Base-by-base conservation (phyloP, 2,888 invertebrate species). In the Ischnus inquisitorius region DNA sequence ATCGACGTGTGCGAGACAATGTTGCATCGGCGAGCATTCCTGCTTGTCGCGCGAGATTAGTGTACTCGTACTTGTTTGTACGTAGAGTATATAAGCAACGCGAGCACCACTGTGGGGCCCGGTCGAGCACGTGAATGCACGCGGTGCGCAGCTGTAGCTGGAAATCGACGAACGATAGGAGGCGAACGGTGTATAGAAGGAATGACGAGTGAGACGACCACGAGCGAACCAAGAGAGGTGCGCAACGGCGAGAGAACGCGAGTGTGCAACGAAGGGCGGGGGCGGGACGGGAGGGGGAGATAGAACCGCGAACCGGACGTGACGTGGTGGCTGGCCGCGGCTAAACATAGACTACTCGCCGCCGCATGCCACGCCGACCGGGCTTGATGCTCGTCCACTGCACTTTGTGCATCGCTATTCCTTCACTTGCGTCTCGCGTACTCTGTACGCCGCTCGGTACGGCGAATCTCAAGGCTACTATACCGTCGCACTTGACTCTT, bases 341-440 rank as follows among this genome's bases (percentile, higher is more conserved):
- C 91, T 92, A 92, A 91, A 92, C 91, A 91, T 92, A 92, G 91
- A 91, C 88, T 86, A 54, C 28, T 74, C 75, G 67, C 72, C 87
- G 83, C 83, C 87, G 87, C 85, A 86, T 87, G 87, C 81, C 84
- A 86, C 87, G 87, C 82, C 68, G 76, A 39, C 81, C 64, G 68
- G 76, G 34, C 34, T 71, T 77, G 75, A 81, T 69, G 75, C 65
- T 76, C 79, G 86, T 82, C 80, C 77, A 77, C 69, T 85, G 85
- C 85, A 81, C 83, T 83, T 79, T 80, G 79, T 80, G 62, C 79
- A 72, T 65, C 54, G 39, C 71, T 41, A 64, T 39, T 54, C 51
- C 68, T 68, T 60, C 60, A 39, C 67, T 74, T 57, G 6, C 48
- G 62, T 51, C 51, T 25, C 64, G 64, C 41, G 10, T 25, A 10